Evolutionary conservation across 2,113 vertebrate species (phyloP).

Genomic region (Thomomys bottae): DNA sequence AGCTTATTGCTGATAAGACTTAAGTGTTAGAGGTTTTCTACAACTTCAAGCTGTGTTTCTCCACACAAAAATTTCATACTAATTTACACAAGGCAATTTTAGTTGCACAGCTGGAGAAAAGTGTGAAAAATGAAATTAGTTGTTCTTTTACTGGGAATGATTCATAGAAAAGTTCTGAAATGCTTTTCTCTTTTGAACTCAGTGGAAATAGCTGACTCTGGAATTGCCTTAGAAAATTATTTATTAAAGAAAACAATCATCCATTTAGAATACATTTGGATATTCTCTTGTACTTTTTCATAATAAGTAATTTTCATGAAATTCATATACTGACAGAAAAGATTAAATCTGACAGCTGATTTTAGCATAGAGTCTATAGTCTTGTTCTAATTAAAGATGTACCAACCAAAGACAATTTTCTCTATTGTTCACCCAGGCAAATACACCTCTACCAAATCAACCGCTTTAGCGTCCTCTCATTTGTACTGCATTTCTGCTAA

Average conservation of each 20-base stretch:
- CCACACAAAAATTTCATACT: conserved; percentile 73
- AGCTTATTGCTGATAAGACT: conserved; percentile 76
- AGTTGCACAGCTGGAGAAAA: conserved; percentile 71
- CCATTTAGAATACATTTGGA: background rate
- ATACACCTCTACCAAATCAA: background rate
- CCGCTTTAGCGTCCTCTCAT: rapidly evolving
- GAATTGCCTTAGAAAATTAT: conserved; percentile 27
- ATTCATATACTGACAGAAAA: background rate
- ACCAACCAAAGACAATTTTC: background rate
- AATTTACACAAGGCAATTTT: conserved; percentile 72
- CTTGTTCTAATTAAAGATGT: background rate
- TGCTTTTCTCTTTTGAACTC: conserved; percentile 58
- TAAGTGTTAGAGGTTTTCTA: conserved; percentile 75
- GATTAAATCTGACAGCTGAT: background rate
- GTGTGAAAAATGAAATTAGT: conserved; percentile 70
- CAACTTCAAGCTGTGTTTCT: conserved; percentile 79
- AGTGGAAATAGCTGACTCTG: conserved; percentile 35
- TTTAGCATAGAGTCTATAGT: background rate
- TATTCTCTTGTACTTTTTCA: conserved; percentile 6
- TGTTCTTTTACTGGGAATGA: conserved; percentile 64
- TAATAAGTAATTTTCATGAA: conserved; percentile 19
- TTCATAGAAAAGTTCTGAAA: conserved; percentile 59
- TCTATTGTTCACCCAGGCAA: background rate
- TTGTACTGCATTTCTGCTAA: background rate
- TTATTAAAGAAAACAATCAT: conserved; percentile 29